Evolutionary conservation across 1,140 invertebrate species (phyloP).

Genomic region (Ctenoplectra terminalis): DNA sequence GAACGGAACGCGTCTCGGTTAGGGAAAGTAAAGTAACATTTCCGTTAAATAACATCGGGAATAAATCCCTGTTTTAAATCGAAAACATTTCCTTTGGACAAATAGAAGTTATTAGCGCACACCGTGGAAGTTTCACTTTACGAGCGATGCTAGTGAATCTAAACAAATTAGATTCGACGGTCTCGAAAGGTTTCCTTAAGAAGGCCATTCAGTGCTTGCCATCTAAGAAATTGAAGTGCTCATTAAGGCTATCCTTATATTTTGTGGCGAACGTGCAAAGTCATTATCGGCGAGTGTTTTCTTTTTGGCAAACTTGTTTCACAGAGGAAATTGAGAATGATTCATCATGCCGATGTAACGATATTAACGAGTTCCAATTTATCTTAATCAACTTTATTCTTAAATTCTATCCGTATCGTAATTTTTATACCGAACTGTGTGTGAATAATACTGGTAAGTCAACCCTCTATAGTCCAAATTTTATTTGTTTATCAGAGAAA

Average conservation of each 20-base stretch:
- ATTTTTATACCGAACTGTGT: no score
- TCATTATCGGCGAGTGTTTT: background rate
- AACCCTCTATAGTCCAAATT: no score
- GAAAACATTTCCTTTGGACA: slow-evolving; percentile 25
- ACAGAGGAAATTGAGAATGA: background rate
- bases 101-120: slow-evolving; percentile 37
- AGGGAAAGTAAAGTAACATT: background rate
- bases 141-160: no score
- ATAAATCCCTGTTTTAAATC: slow-evolving; percentile 40
- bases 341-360: background rate
- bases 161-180: slow-evolving; percentile 22
- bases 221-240: slow-evolving; percentile 46
- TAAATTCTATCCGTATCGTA: background rate
- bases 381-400: background rate
- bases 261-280: background rate
- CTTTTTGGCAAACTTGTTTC: background rate
- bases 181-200: slow-evolving; percentile 14
- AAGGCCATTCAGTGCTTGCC: slow-evolving; percentile 9
- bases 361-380: background rate
- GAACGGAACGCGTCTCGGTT: background rate
- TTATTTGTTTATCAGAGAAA: no score
- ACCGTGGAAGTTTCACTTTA: slow-evolving; percentile 35
- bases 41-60: background rate
- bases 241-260: slow-evolving; percentile 24
- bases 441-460: no score